Evolutionary conservation across 2,888 invertebrate genomes (phyloP).

Genomic region (Dione juno): DNA sequence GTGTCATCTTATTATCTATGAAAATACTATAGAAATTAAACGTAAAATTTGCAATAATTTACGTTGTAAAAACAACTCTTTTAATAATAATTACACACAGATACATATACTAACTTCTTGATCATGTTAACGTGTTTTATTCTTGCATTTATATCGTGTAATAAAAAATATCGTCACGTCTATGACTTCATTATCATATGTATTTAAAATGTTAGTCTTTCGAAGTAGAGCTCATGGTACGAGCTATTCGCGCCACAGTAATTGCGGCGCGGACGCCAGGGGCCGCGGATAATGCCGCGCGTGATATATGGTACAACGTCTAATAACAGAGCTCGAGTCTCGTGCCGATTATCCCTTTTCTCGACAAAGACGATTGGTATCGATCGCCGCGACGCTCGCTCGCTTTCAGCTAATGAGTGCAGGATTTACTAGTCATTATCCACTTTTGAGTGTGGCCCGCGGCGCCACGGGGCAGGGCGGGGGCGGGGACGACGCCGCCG

Average conservation of each 20-base stretch:
- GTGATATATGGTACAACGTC: conserved; percentile 82
- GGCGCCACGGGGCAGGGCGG: conserved; percentile 79
- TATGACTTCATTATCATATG: background rate
- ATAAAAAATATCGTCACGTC: no score
- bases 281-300: conserved; percentile 75
- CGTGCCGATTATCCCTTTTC: conserved; percentile 80
- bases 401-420: conserved; percentile 79
- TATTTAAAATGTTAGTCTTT: background rate
- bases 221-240: background rate
- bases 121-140: no score
- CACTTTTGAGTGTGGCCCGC: conserved; percentile 75
- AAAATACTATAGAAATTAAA: no score
- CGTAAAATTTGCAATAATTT: no score
- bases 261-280: conserved; percentile 77
- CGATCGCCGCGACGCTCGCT: conserved; percentile 74
- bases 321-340: conserved; percentile 76
- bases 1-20: no score
- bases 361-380: conserved; percentile 77
- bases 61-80: no score
- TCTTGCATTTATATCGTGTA: background rate
- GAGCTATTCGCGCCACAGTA: conserved; percentile 61
- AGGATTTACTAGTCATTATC: conserved; percentile 81
- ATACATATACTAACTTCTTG: background rate
- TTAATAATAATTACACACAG: no score
- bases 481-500: conserved; percentile 57